These are phyloP conservation scores for Spea bombifrons DNA, from an alignment of 2,113 vertebrate species.

Conservation along the genomic window DNA sequence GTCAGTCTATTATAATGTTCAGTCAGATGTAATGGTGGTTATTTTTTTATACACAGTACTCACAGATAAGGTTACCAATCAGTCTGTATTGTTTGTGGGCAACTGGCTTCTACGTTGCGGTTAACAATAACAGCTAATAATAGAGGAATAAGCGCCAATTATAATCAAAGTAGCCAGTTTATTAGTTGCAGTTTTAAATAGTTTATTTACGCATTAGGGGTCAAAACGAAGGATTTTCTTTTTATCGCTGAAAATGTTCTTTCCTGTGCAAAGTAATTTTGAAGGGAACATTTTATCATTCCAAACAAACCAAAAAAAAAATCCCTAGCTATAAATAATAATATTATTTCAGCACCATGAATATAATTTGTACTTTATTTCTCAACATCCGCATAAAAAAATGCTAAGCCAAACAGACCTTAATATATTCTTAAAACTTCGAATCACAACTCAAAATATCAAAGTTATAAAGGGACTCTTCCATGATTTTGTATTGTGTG, in stretches of 20 bases:
- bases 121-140: conserved; percentile 41
- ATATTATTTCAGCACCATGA: not conserved
- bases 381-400: not conserved
- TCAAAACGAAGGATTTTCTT: conserved; percentile 33
- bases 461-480: no score
- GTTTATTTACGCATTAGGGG: conserved; percentile 40
- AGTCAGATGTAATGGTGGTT: conserved; percentile 35
- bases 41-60: conserved; percentile 37
- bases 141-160: conserved; percentile 43
- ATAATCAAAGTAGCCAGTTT: conserved; percentile 46
- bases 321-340: conserved; percentile 1
- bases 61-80: conserved; percentile 45
- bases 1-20: conserved; percentile 20
- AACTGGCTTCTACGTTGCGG: conserved; percentile 27
- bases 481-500: no score
- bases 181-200: conserved; percentile 42
- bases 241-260: conserved; percentile 20
- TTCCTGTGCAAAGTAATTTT: conserved; percentile 13
- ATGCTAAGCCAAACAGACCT: no score
- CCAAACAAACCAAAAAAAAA: not conserved
- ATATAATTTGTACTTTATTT: not conserved
- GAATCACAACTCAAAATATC: no score
- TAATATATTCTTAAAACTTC: no score
- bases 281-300: conserved; percentile 7
- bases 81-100: conserved; percentile 44